Percentiles rank a stretch among this genome's conserved stretches.
phyloP scores from a whole-genome alignment of 30 jellyfish, hydroid and myxozoan species.

The Pelagia noctiluca region DNA sequence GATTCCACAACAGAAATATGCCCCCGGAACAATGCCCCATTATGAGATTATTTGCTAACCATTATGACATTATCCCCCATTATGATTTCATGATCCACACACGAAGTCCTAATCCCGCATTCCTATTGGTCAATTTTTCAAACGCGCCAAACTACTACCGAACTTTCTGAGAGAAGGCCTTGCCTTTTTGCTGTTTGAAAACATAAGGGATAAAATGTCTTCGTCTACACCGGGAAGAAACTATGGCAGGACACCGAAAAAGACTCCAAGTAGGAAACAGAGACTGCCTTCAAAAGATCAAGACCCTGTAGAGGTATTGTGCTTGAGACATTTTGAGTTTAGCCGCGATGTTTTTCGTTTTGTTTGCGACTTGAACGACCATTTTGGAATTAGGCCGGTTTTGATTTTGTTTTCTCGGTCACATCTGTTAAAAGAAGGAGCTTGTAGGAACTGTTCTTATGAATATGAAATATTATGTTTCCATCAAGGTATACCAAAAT shows the following conservation, averaged over 20 bases:
- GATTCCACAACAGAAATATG: too few species aligned
- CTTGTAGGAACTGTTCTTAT: too few species aligned
- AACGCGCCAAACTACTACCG: conserved; percentile 61
- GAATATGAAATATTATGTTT: too few species aligned
- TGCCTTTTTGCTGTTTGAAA: background rate
- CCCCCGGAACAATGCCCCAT: background rate
- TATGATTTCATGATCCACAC: conserved; percentile 20
- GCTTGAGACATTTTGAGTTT: background rate
- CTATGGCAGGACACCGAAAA: conserved; percentile 45
- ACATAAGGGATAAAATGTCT: conserved; percentile 18
- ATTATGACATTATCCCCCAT: conserved; percentile 29
- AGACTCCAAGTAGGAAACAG: conserved; percentile 77
- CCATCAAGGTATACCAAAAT: too few species aligned
- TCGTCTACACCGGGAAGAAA: conserved; percentile 29
- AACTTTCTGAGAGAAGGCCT: background rate
- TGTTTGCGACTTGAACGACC: background rate
- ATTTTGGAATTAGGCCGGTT: background rate
- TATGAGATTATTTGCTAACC: background rate
- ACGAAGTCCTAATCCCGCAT: conserved; percentile 23
- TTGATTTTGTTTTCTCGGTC: too few species aligned
- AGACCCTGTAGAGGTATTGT: conserved; percentile 87
- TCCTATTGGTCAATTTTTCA: conserved; percentile 57
- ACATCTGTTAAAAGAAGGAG: too few species aligned
- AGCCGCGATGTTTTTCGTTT: background rate
- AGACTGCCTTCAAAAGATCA: conserved; percentile 56